phyloP scores from a whole-genome alignment of 2,888 invertebrate species.

The Eumacrocentrus americanus region DNA sequence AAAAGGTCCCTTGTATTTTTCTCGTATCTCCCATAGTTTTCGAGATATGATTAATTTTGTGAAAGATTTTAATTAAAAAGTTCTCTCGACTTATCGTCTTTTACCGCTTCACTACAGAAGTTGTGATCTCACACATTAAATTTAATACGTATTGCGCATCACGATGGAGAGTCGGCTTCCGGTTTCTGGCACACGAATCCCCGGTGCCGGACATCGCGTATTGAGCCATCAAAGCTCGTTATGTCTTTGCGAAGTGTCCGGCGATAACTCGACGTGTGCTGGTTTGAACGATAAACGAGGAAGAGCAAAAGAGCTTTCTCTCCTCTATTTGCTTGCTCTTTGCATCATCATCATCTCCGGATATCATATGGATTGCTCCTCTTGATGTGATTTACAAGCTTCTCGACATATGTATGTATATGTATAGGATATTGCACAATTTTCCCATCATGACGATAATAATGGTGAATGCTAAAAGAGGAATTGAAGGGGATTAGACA shows the following conservation, averaged over 20 bases:
- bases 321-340: constrained; percentile 2
- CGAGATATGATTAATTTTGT: too few species aligned
- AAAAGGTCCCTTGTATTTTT: too few species aligned
- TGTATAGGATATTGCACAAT: constrained; percentile 14
- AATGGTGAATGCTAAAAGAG: not conserved
- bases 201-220: constrained; percentile 56
- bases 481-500: constrained; percentile 18
- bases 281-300: not conserved
- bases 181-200: constrained; percentile 49
- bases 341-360: constrained; percentile 17
- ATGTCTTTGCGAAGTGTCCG: constrained; percentile 32
- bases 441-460: not conserved
- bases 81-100: too few species aligned
- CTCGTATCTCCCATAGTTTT: too few species aligned
- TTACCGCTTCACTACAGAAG: too few species aligned
- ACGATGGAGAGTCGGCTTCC: constrained; percentile 46
- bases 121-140: too few species aligned
- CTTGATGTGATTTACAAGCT: not conserved
- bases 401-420: too few species aligned
- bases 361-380: constrained; percentile 8
- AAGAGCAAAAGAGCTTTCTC: constrained; percentile 14
- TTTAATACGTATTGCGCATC: too few species aligned
- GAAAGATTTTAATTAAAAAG: too few species aligned
- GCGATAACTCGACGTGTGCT: constrained; percentile 25
- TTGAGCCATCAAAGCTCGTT: constrained; percentile 57